A percentile compares a stretch with the other conserved stretches of the same genome.
Evolutionary conservation across 2,797 vertebrate genomes (phyloP).

Genomic region (Etheostoma perlongum): DNA sequence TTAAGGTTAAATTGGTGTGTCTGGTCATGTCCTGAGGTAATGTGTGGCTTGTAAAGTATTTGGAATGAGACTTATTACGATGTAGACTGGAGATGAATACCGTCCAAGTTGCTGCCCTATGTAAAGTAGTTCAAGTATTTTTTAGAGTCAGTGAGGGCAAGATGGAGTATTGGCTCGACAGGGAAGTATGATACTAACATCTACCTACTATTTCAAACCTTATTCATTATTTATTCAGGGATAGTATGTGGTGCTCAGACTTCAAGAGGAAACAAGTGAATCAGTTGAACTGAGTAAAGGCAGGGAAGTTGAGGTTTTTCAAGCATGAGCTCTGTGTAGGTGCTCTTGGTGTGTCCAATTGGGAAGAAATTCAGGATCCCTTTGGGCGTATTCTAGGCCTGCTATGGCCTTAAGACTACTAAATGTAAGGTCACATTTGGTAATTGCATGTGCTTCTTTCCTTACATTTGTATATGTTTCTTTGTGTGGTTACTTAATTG

Average conservation of each 20-base stretch:
- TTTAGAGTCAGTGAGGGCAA: slow-evolving; percentile 8
- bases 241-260: not conserved
- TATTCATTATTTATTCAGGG: slow-evolving; percentile 12
- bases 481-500: slow-evolving; percentile 44
- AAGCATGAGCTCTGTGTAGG: not conserved
- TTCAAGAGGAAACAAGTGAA: not conserved
- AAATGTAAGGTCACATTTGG: not conserved
- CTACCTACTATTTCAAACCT: slow-evolving; percentile 19
- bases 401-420: not conserved
- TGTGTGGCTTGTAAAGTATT: not conserved
- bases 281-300: not conserved
- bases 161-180: slow-evolving; percentile 8
- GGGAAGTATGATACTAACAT: not conserved
- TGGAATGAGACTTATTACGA: slow-evolving; percentile 4
- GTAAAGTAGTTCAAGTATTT: not conserved
- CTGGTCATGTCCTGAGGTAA: slow-evolving; percentile 3
- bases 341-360: not conserved
- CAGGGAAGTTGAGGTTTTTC: not conserved
- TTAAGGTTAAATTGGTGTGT: slow-evolving; percentile 3
- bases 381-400: too few relatives aligned
- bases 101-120: not conserved
- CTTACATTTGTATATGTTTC: slow-evolving; percentile 18
- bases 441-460: slow-evolving; percentile 3
- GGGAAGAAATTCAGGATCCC: not conserved
- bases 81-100: too few relatives aligned